These are phyloP conservation scores for Paedocypris sp. DNA, from an alignment of 2,113 vertebrate genomes.

Conservation along the genomic window DNA sequence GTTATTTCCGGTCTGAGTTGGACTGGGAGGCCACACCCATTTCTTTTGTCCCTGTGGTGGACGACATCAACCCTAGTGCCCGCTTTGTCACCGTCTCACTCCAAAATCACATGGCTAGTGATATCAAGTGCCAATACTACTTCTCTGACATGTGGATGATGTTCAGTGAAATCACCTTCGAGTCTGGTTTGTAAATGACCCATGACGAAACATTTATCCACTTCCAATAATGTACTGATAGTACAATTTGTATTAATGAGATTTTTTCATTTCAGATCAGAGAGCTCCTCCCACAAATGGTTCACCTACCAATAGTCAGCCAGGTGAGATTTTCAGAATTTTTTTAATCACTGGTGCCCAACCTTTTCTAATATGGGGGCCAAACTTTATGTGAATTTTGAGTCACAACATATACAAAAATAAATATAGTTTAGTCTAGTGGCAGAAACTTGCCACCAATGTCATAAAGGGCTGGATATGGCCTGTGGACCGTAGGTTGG, in stretches of 20 bases:
- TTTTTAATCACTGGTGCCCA: too few species aligned
- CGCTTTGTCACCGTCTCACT: slow-evolving; percentile 84
- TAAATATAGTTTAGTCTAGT: too few species aligned
- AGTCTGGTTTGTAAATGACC: slow-evolving; percentile 70
- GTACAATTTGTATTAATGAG: not conserved
- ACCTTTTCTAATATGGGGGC: too few species aligned
- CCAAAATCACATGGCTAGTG: slow-evolving; percentile 88
- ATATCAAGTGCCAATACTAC: slow-evolving; percentile 94
- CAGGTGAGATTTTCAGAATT: slow-evolving; percentile 54
- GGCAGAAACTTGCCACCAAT: too few species aligned
- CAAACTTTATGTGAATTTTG: too few species aligned
- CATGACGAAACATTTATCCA: not conserved
- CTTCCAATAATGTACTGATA: not conserved
- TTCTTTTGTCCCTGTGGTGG: slow-evolving; percentile 73
- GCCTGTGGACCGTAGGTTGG: too few species aligned
- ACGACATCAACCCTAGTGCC: slow-evolving; percentile 80
- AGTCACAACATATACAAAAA: too few species aligned
- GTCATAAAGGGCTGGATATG: too few species aligned
- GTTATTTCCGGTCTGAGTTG: slow-evolving; percentile 78
- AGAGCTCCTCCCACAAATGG: slow-evolving; percentile 58
- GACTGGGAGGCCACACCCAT: slow-evolving; percentile 78
- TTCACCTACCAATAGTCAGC: slow-evolving; percentile 59
- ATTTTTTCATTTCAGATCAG: slow-evolving; percentile 65
- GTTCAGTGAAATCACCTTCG: slow-evolving; percentile 98
- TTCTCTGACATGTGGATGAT: slow-evolving; percentile 93